phyloP scores from a whole-genome alignment of 2,113 vertebrate species.

The Etheostoma spectabile region DNA sequence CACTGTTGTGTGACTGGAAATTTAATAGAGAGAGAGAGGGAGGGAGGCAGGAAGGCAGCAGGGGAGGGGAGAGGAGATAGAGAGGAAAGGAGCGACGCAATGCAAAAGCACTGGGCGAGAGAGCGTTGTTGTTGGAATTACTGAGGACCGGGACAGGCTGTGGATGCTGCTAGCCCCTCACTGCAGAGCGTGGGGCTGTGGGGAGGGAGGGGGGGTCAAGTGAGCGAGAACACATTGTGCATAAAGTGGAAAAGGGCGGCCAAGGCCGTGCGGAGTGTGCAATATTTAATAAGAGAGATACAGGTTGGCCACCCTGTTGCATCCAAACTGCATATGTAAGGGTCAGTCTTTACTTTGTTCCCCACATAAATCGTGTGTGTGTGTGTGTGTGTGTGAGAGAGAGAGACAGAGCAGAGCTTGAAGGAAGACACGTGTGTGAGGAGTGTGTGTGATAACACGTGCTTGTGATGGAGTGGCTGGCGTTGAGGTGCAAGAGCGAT shows the following conservation, averaged over 20 bases:
- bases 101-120: constrained; percentile 67
- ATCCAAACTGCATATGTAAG: constrained; percentile 33
- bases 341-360: constrained; percentile 39
- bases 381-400: background rate
- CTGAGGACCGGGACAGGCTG: constrained; percentile 65
- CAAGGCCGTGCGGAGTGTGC: constrained; percentile 33
- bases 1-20: constrained; percentile 92
- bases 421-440: constrained; percentile 43
- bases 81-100: constrained; percentile 65
- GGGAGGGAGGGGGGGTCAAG: constrained; percentile 35
- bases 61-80: constrained; percentile 37
- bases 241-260: constrained; percentile 42
- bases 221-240: constrained; percentile 66
- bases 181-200: constrained; percentile 46
- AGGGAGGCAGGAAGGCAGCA: constrained; percentile 59
- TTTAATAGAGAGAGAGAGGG: constrained; percentile 83
- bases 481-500: constrained; percentile 60
- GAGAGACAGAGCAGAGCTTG: background rate
- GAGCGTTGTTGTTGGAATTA: constrained; percentile 71
- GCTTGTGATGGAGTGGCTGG: constrained; percentile 51
- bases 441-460: constrained; percentile 40
- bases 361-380: constrained; percentile 14
- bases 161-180: constrained; percentile 57
- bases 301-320: constrained; percentile 72
- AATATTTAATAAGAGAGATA: constrained; percentile 41